A percentile compares a stretch with the other conserved stretches of the same genome.
These are phyloP conservation scores for Dendrolimus kikuchii DNA, from an alignment of 1,140 invertebrate species.

Conservation along the genomic window DNA sequence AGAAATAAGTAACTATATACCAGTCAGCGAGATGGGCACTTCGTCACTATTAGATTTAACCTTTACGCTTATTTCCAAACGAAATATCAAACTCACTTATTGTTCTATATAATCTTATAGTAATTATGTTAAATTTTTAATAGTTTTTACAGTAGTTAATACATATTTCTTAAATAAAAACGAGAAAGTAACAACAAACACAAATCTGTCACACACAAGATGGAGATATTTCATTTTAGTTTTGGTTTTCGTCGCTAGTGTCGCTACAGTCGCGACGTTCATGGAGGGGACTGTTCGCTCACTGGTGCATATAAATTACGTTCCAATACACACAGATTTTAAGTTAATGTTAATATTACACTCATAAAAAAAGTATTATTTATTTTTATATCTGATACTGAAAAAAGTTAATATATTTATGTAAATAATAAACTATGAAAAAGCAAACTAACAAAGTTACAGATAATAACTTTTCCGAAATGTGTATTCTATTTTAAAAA, in stretches of 20 bases:
- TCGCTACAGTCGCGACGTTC: conserved; percentile 39
- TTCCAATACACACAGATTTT: conserved; percentile 30
- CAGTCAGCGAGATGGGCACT: conserved; percentile 66
- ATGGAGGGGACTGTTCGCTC: conserved; percentile 25
- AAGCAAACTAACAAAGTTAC: not conserved
- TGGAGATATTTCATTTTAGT: conserved; percentile 69
- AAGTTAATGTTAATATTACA: not conserved
- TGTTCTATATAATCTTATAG: conserved; percentile 16
- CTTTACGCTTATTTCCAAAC: conserved; percentile 30
- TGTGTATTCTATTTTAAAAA: not conserved
- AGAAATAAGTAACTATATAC: conserved; percentile 73
- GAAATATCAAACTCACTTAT: conserved; percentile 24
- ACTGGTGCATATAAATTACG: conserved; percentile 43
- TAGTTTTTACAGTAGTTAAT: conserved; percentile 47
- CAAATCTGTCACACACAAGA: conserved; percentile 71
- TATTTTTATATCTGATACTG: not conserved
- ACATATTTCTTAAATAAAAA: conserved; percentile 52
- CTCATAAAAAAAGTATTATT: conserved; percentile 1
- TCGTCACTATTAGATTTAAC: conserved; percentile 61
- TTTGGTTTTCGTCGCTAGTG: conserved; percentile 48
- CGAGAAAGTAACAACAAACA: conserved; percentile 71
- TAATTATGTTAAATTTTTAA: conserved; percentile 26
- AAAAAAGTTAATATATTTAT: not conserved
- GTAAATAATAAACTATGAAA: too few relatives aligned
- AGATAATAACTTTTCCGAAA: not conserved